phyloP scores from a whole-genome alignment of 1,140 invertebrate species.

The Maconellicoccus hirsutus region DNA sequence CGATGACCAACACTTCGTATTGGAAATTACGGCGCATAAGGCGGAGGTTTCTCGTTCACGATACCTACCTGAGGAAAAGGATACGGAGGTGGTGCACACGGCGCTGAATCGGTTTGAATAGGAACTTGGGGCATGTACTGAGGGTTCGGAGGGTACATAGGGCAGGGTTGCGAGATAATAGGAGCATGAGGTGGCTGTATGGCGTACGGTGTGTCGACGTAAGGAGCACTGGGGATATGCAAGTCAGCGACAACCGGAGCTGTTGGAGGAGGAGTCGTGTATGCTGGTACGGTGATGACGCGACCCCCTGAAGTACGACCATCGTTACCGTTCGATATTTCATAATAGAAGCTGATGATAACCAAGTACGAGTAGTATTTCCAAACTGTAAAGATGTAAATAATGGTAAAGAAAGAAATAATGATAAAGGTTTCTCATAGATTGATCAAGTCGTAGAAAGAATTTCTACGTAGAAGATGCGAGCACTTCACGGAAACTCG shows the following conservation, averaged over 20 bases:
- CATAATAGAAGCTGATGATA: background rate
- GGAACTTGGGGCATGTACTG: background rate
- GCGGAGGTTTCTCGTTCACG: background rate
- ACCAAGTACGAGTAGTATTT: background rate
- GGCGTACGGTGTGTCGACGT: background rate
- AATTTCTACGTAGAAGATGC: too few relatives aligned
- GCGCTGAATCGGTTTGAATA: background rate
- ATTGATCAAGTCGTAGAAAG: too few relatives aligned
- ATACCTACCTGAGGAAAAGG: background rate
- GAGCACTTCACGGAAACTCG: too few relatives aligned
- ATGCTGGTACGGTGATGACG: background rate
- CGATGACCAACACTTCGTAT: too few relatives aligned
- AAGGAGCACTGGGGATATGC: background rate
- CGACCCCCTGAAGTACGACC: background rate
- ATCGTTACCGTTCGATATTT: background rate
- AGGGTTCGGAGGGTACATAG: background rate
- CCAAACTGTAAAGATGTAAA: background rate
- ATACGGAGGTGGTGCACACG: background rate
- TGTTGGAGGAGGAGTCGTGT: background rate
- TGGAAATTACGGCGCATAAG: background rate
- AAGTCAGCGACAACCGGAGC: background rate
- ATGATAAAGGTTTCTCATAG: too few relatives aligned
- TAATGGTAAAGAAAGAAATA: too few relatives aligned
- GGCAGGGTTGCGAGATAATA: background rate
- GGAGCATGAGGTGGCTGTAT: background rate